Base-by-base conservation (phyloP, 2,113 vertebrate species). In the Colistium nudipinnis region DNA sequence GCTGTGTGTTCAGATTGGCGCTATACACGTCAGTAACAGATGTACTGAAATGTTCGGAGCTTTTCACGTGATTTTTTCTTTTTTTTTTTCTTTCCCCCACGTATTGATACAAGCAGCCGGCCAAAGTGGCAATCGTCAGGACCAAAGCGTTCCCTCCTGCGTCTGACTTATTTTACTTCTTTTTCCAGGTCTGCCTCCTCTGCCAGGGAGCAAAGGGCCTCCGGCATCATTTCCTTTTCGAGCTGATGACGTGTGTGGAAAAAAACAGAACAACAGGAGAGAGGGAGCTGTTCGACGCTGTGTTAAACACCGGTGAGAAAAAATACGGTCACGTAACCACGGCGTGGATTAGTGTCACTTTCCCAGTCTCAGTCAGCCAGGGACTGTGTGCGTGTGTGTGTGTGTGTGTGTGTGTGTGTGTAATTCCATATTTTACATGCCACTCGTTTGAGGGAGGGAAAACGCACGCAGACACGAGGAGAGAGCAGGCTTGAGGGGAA, bases 191-290 rank as follows among this genome's bases (percentile, higher is more conserved):
- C 77, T 81, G 74, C 33, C 45, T 45, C 56, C 62, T 52, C 38
- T 71, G 80, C 79, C 85, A 89, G 72, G 70, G 65, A 83, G 78
- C 80, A 77, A 67, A 69, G 72, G 62, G 80, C 76, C 81, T 80
- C 56, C 83, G 62, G 70, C 78, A 79, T 88, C 45, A 83, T 89
- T 89, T 89, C 82, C 82, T 78, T n/a, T n/a, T 84, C n/a, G 61
- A 66, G 64, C 72, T 61, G 74, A 84, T 90, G 88, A 91, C 76
- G 75, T 86, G 62, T 69, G 64, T 86, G 80, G 88, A 86, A 83
- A 86, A 83, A 82, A 86, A 74, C 78, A 59, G 70, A 66, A 67
- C 60, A 76, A 81, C 64, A 67, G 60, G 39, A 78, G 79, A 76
- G 51, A 74, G 81, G 43, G 33, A 27, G 19, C 30, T 30, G 59